Evolutionary conservation across 2,888 invertebrate species (phyloP).

Genomic region (Aporophyla lueneburgensis): DNA sequence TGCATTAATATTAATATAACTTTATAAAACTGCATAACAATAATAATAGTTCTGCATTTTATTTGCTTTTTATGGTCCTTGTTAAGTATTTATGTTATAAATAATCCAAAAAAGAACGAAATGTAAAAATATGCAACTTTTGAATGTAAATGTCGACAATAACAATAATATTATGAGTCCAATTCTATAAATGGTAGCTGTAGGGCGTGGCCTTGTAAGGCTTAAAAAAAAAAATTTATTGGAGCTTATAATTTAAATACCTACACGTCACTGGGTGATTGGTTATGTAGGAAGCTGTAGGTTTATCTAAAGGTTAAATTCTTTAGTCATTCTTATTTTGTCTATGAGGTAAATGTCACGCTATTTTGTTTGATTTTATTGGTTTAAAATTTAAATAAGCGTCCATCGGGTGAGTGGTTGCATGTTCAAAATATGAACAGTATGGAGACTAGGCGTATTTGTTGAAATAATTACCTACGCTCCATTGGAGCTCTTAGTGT

Average conservation of each 20-base stretch:
- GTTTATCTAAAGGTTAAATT: slow-evolving; percentile 32
- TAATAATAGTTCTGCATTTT: not conserved
- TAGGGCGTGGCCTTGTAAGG: slow-evolving; percentile 6
- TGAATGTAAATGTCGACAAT: not conserved
- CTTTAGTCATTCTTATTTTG: not conserved
- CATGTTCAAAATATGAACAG: too few species aligned
- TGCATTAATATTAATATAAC: too few species aligned
- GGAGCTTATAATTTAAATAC: slow-evolving; percentile 32
- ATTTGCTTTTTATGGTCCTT: not conserved
- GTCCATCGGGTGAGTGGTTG: too few species aligned
- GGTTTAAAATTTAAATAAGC: not conserved
- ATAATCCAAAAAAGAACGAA: not conserved
- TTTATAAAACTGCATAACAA: too few species aligned
- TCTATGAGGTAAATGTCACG: slow-evolving; percentile 1
- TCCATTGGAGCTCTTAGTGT: too few species aligned
- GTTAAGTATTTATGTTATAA: not conserved
- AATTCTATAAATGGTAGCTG: slow-evolving; percentile 12
- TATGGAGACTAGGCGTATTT: too few species aligned
- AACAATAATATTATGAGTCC: not conserved
- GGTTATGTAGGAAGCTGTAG: not conserved
- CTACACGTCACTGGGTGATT: slow-evolving; percentile 2
- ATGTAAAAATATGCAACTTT: not conserved
- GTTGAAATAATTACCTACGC: too few species aligned
- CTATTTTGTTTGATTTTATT: not conserved
- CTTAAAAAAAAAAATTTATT: slow-evolving; percentile 22